phyloP scores from a whole-genome alignment of 2,113 vertebrate species.

The Amblyopsis rosae region DNA sequence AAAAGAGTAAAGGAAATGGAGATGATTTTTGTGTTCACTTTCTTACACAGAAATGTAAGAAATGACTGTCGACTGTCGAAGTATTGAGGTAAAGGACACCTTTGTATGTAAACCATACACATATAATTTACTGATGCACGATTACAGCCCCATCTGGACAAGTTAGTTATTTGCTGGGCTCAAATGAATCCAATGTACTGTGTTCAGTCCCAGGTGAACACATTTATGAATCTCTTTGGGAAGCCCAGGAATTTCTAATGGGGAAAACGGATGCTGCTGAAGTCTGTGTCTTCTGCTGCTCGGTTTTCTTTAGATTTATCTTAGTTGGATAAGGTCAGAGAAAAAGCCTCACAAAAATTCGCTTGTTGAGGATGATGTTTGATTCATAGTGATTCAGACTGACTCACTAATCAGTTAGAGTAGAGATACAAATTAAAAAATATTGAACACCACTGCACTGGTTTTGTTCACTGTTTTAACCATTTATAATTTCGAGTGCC shows the following conservation, averaged over 20 bases:
- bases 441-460: too few relatives aligned
- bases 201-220: constrained; percentile 28
- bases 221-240: constrained; percentile 21
- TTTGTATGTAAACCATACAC: background rate
- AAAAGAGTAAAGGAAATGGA: background rate
- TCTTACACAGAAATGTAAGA: background rate
- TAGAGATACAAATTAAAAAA: too few relatives aligned
- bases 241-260: constrained; percentile 44
- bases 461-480: too few relatives aligned
- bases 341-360: background rate
- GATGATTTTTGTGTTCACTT: background rate
- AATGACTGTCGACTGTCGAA: background rate
- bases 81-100: too few relatives aligned
- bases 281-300: too few relatives aligned
- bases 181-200: constrained; percentile 7
- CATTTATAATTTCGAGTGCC: too few relatives aligned
- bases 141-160: background rate
- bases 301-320: too few relatives aligned
- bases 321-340: background rate
- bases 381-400: too few relatives aligned
- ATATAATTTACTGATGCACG: background rate
- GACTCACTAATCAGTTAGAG: too few relatives aligned
- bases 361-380: too few relatives aligned
- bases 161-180: background rate
- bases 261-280: constrained; percentile 34